Conservation (phyloP, 2,113 vertebrate species). For the Oceanites oceanicus region DNA sequence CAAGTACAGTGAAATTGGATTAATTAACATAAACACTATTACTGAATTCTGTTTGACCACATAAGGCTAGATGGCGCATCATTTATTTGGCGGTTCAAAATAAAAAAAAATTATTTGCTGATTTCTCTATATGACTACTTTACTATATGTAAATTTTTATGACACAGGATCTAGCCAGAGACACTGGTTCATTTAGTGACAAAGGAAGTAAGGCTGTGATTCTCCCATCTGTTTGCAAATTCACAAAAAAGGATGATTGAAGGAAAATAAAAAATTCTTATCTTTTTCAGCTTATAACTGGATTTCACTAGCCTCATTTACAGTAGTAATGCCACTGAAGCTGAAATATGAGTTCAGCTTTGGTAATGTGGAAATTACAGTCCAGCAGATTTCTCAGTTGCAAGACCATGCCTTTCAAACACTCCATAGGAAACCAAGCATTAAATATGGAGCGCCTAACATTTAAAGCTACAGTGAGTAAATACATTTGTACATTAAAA, state of each 20-base stretch:
- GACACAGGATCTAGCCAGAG: not conserved
- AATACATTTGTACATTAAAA: not conserved
- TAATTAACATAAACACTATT: not conserved
- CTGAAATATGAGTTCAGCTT: not conserved
- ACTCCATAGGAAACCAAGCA: not conserved
- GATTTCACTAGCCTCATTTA: not conserved
- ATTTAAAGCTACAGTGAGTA: not conserved
- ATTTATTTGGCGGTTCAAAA: not conserved
- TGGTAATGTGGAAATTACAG: not conserved
- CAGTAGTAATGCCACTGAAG: not conserved
- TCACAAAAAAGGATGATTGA: not conserved
- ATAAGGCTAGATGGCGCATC: not conserved
- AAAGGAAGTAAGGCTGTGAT: not conserved
- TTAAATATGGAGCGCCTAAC: not conserved
- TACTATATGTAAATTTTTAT: not conserved
- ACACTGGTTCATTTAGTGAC: not conserved
- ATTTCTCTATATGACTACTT: not conserved
- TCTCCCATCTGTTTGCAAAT: not conserved
- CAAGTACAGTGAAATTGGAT: not conserved
- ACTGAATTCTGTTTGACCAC: not conserved
- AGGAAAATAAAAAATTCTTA: not conserved
- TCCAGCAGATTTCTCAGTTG: not conserved
- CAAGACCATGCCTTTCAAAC: not conserved
- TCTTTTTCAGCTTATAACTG: not conserved
- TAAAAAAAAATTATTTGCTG: not conserved